Conservation (phyloP, 1,140 invertebrate species). For the Philopotamus ludificatus region DNA sequence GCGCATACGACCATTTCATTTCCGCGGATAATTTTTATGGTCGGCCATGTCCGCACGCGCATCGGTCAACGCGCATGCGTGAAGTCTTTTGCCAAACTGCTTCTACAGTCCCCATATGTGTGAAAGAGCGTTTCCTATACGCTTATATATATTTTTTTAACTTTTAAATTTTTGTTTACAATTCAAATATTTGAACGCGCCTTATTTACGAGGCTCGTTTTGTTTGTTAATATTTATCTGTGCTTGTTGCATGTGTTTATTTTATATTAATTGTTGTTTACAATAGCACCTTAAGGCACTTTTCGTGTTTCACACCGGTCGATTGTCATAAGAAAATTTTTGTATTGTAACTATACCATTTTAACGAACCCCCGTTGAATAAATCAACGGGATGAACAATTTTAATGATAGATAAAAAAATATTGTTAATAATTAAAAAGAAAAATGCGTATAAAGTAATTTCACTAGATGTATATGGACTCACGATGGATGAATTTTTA, state of each 20-base stretch:
- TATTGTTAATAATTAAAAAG: background rate
- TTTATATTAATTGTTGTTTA: constrained; percentile 29
- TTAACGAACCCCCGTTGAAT: background rate
- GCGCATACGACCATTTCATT: too few relatives aligned
- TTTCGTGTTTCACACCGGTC: constrained; percentile 17
- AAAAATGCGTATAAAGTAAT: background rate
- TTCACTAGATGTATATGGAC: too few relatives aligned
- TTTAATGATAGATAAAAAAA: too few relatives aligned
- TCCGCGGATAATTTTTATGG: background rate
- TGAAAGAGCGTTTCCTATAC: constrained; percentile 16
- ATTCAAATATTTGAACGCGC: constrained; percentile 22
- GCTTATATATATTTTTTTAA: too few relatives aligned
- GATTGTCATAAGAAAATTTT: constrained; percentile 15
- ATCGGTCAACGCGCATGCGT: constrained; percentile 1
- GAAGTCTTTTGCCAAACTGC: constrained; percentile 6
- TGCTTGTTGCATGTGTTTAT: constrained; percentile 24
- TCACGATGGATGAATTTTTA: too few relatives aligned
- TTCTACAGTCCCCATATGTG: background rate
- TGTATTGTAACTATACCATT: background rate
- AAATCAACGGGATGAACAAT: background rate
- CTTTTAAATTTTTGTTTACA: constrained; percentile 24
- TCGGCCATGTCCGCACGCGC: background rate
- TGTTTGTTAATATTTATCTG: constrained; percentile 29
- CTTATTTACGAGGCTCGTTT: constrained; percentile 30
- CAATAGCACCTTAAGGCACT: constrained; percentile 28